These are phyloP conservation scores for Phanerotoma sp. DNA, from an alignment of 2,888 invertebrate genomes.

Conservation along the genomic window DNA sequence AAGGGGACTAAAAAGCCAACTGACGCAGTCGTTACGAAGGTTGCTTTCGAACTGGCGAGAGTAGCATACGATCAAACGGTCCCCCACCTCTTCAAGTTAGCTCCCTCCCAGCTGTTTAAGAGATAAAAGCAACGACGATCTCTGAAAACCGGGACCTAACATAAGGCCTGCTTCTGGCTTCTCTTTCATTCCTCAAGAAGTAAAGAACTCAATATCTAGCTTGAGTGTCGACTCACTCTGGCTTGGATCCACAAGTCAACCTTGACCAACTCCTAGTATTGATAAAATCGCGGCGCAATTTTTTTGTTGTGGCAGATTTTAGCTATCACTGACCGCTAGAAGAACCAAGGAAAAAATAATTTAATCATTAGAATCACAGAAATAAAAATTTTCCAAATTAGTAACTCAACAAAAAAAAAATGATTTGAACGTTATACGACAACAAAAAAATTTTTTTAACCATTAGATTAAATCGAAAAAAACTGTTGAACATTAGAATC, in stretches of 20 bases:
- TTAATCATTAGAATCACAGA: too few relatives aligned
- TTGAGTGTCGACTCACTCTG: too few relatives aligned
- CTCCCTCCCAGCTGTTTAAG: conserved; percentile 38
- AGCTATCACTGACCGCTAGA: too few relatives aligned
- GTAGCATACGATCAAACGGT: conserved; percentile 52
- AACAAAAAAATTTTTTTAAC: too few relatives aligned
- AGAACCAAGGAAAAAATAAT: too few relatives aligned
- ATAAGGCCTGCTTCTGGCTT: conserved; percentile 31
- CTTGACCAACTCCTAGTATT: conserved; percentile 42
- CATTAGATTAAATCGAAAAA: too few relatives aligned
- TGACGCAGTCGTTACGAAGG: conserved; percentile 55
- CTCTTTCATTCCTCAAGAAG: conserved; percentile 21
- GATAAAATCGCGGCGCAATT: conserved; percentile 24
- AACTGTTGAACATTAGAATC: too few relatives aligned
- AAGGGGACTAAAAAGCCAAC: conserved; percentile 29
- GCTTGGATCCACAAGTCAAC: conserved; percentile 27
- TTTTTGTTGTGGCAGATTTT: too few relatives aligned
- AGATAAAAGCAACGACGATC: conserved; percentile 36
- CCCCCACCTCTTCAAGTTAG: conserved; percentile 38
- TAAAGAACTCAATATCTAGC: too few relatives aligned
- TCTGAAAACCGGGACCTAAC: conserved; percentile 26
- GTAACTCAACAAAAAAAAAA: too few relatives aligned
- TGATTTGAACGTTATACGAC: too few relatives aligned
- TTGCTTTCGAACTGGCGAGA: conserved; percentile 54
- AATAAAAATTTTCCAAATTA: too few relatives aligned